Evolutionary conservation across 1,140 invertebrate genomes (phyloP), one percentile per base, ranked within the genome.

Genomic region (Zelostemma sp.): DNA sequence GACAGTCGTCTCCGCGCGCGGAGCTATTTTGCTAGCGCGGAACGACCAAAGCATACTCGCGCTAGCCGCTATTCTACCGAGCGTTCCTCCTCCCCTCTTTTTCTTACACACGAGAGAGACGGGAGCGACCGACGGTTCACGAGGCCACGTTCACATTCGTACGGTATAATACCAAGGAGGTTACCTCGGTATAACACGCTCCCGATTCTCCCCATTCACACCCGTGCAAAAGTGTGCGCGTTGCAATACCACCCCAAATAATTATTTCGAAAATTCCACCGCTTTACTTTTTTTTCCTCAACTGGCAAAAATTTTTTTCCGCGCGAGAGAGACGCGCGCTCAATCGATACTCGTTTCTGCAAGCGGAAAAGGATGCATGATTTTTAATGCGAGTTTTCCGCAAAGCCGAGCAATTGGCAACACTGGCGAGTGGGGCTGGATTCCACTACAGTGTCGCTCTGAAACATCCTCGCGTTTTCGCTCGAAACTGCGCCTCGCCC

Each of bases 21-120:
- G 74, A 80, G 81, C 79, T 80, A 80, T 80, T 82, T 80, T 65
- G 77, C 74, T 79, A 75, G 77, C 78, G 80, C 80, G 76, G 80
- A 82, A 79, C 78, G 76, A n/a, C 75, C 78, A 73, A 74, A 80
- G 68, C 75, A 76, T 73, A 73, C 67, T 74, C 77, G 74, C 76
- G 72, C 72, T 75, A 72, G 54, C 62, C 69, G 81, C 77, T 82
- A 77, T 83, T 84, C 81, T 75, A 59, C 61, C 73, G 73, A 81
- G 73, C 80, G 79, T 75, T 73, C 78, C 74, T 81, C 75, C 78
- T 81, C 83, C 83, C 82, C 75, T 61, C 55, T 41, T 47, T 11
- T n/a, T n/a, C 73, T 51, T 48, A 43, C 17, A 3, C 51, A 35
- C 35, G n/a, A 69, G 25, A 60, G 56, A 59, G 51, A 68, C 61